Percentiles rank a stretch among this genome's conserved stretches.
These are phyloP conservation scores for Drosophila prolongata DNA, from an alignment of 2,888 invertebrate genomes.

Conservation along the genomic window DNA sequence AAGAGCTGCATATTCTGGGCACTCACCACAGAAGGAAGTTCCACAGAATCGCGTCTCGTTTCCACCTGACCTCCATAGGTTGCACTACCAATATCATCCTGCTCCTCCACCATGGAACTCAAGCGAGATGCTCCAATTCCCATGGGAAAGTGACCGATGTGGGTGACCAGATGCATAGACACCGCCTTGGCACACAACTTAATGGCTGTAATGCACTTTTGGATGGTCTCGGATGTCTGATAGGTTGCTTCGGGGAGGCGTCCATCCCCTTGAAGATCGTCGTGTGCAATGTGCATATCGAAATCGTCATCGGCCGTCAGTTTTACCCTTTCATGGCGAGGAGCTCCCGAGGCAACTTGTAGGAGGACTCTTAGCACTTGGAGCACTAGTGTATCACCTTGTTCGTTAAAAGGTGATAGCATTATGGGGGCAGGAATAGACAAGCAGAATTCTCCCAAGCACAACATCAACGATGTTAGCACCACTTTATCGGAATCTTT, in stretches of 20 bases:
- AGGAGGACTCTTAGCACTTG: slow-evolving; percentile 89
- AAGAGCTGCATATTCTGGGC: slow-evolving; percentile 94
- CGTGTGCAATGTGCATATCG: slow-evolving; percentile 83
- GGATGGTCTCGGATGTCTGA: slow-evolving; percentile 84
- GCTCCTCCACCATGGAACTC: slow-evolving; percentile 95
- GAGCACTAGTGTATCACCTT: slow-evolving; percentile 86
- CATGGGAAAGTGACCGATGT: slow-evolving; percentile 97
- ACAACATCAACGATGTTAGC: slow-evolving; percentile 90
- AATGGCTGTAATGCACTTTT: slow-evolving; percentile 86
- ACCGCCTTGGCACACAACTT: slow-evolving; percentile 86
- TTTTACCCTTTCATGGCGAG: slow-evolving; percentile 81
- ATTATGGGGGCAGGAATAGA: slow-evolving; percentile 89
- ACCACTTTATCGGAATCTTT: slow-evolving; percentile 84
- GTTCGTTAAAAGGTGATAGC: slow-evolving; percentile 84
- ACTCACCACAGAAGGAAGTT: slow-evolving; percentile 92
- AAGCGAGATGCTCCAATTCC: slow-evolving; percentile 94
- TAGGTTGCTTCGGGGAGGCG: slow-evolving; percentile 81
- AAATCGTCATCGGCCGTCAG: slow-evolving; percentile 84
- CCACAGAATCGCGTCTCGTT: slow-evolving; percentile 84
- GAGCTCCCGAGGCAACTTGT: slow-evolving; percentile 82
- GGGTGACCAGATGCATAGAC: slow-evolving; percentile 94
- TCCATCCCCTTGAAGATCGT: slow-evolving; percentile 81
- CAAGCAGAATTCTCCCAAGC: slow-evolving; percentile 97
- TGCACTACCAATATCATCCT: slow-evolving; percentile 89
- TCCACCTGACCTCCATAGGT: slow-evolving; percentile 57